phyloP scores from a whole-genome alignment of 2,797 vertebrate genomes.

The Discoglossus pictus region DNA sequence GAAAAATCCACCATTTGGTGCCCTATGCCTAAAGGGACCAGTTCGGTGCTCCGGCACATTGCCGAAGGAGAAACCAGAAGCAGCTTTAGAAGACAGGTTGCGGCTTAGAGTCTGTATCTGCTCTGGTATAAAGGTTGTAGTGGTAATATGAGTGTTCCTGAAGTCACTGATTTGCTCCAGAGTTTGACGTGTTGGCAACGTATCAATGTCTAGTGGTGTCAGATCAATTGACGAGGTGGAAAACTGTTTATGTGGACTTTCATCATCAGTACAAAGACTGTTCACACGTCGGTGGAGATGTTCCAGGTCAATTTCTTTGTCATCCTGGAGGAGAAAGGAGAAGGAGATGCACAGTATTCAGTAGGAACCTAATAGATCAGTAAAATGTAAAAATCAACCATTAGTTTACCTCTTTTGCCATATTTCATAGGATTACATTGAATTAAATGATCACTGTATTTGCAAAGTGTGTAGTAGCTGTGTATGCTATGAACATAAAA shows the following conservation, averaged over 20 bases:
- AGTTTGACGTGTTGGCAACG: constrained; percentile 93
- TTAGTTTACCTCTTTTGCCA: too few species aligned
- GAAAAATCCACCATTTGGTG: constrained; percentile 97
- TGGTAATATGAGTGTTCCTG: constrained; percentile 99
- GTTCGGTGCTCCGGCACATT: constrained; percentile 94
- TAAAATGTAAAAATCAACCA: too few species aligned
- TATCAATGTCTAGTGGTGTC: constrained; percentile 97
- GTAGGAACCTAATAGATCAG: constrained; percentile 55
- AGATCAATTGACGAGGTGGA: constrained; percentile 98
- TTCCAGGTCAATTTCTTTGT: constrained; percentile 99
- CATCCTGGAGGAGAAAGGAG: constrained; percentile 81
- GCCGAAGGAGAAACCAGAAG: constrained; percentile 93
- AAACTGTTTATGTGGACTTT: constrained; percentile 99
- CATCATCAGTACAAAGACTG: constrained; percentile 98
- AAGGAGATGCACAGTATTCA: constrained; percentile 69
- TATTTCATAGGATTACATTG: too few species aligned
- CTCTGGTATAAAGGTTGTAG: constrained; percentile 98
- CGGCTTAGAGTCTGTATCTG: constrained; percentile 99
- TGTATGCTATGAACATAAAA: too few species aligned
- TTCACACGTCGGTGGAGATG: constrained; percentile 98
- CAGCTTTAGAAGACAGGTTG: constrained; percentile 95
- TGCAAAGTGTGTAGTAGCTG: too few species aligned
- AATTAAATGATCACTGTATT: too few species aligned
- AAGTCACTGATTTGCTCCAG: constrained; percentile 99
- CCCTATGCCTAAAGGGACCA: constrained; percentile 97